Percentiles rank a stretch among this genome's conserved stretches.
phyloP scores from a whole-genome alignment of 2,797 vertebrate species.

The Propithecus perrieri region DNA sequence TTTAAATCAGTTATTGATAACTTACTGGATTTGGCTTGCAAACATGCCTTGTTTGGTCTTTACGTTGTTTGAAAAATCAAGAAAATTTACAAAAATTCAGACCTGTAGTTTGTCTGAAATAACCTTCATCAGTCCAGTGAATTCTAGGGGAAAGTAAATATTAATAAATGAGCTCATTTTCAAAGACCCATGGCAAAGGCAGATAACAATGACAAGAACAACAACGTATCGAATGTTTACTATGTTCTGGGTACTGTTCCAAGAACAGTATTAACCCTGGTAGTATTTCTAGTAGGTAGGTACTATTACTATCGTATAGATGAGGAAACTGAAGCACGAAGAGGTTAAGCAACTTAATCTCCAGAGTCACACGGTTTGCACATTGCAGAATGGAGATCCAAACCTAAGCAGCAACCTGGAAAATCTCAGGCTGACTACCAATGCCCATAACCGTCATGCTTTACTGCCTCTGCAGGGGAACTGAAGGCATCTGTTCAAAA shows the following conservation, averaged over 20 bases:
- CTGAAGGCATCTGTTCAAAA: not conserved
- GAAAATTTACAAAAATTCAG: conserved; percentile 14
- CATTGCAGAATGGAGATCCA: not conserved
- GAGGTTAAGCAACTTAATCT: not conserved
- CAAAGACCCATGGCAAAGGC: not conserved
- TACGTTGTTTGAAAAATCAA: not conserved
- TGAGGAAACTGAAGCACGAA: not conserved
- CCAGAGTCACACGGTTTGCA: not conserved
- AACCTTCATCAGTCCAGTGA: not conserved
- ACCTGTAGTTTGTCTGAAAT: not conserved
- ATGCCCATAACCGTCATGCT: fast-evolving
- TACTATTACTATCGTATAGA: not conserved
- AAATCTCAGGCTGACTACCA: too few relatives aligned
- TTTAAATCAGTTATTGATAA: not conserved
- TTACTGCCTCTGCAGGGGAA: not conserved
- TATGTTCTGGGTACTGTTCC: not conserved
- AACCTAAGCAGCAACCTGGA: not conserved
- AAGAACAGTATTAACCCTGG: not conserved
- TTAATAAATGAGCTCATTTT: conserved; percentile 9
- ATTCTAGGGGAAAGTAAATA: not conserved
- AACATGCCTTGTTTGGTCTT: not conserved
- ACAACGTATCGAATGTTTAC: not conserved
- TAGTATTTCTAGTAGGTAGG: not conserved
- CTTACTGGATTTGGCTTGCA: not conserved
- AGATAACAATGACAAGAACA: not conserved